phyloP scores from a whole-genome alignment of 2,888 invertebrate species.

The Hydrotaea diabolus region DNA sequence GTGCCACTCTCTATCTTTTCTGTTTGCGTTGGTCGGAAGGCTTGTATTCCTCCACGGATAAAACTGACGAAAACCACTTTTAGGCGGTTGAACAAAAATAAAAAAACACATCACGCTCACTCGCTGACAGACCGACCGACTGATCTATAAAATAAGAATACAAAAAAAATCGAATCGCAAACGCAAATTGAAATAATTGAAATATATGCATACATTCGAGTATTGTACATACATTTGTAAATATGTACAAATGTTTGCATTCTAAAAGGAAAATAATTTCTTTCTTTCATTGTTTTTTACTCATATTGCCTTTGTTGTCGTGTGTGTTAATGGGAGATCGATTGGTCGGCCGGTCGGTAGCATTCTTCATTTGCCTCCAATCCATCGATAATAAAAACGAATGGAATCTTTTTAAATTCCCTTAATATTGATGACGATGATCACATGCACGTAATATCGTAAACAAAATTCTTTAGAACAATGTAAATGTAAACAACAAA shows the following conservation, averaged over 20 bases:
- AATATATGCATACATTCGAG: slow-evolving; percentile 32
- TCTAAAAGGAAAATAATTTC: slow-evolving; percentile 51
- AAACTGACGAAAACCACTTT: slow-evolving; percentile 78
- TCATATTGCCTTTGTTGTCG: slow-evolving; percentile 20
- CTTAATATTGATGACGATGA: neutral
- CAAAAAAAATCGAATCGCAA: slow-evolving; percentile 24
- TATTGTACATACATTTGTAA: slow-evolving; percentile 36
- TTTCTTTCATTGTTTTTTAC: slow-evolving; percentile 67
- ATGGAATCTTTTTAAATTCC: slow-evolving; percentile 6
- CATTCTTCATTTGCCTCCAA: neutral
- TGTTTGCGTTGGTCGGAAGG: neutral
- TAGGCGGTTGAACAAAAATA: slow-evolving; percentile 70
- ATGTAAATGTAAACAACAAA: neutral
- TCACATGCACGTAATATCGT: neutral
- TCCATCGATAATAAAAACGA: neutral
- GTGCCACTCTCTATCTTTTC: neutral
- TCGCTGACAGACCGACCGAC: neutral
- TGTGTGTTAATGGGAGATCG: slow-evolving; percentile 26
- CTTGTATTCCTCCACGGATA: slow-evolving; percentile 70
- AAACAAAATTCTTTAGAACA: neutral
- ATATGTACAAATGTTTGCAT: slow-evolving; percentile 20
- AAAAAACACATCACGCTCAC: slow-evolving; percentile 1
- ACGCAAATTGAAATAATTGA: slow-evolving; percentile 25
- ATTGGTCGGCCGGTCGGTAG: neutral
- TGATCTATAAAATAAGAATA: slow-evolving; percentile 13